A percentile compares a stretch with the other conserved stretches of the same genome.
Conservation (phyloP, 2,113 vertebrate species). For the Prochilodus magdalenae region DNA sequence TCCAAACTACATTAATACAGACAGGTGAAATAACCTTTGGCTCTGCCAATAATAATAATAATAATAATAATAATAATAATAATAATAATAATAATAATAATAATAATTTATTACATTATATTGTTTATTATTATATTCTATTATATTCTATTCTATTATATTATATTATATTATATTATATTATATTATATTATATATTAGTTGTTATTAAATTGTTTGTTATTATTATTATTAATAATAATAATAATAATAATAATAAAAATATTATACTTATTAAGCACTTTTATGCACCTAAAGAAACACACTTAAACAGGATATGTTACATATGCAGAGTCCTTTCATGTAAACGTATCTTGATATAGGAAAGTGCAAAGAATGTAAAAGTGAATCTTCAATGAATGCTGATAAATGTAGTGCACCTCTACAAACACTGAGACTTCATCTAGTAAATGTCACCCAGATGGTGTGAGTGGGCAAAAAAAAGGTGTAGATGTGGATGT, state of each 20-base stretch:
- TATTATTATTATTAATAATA: too few species aligned
- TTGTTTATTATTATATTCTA: too few species aligned
- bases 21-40: not conserved
- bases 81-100: not conserved
- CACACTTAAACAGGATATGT: too few species aligned
- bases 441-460: slow-evolving; percentile 50
- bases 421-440: slow-evolving; percentile 7
- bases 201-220: too few species aligned
- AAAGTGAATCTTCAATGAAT: slow-evolving; percentile 18
- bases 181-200: too few species aligned
- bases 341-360: slow-evolving; percentile 4
- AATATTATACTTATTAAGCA: too few species aligned
- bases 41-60: not conserved
- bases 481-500: slow-evolving; percentile 37
- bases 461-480: slow-evolving; percentile 47
- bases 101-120: not conserved
- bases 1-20: not conserved
- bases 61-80: not conserved
- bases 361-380: not conserved
- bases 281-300: too few species aligned
- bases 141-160: too few species aligned
- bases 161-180: too few species aligned
- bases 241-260: too few species aligned
- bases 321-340: not conserved
- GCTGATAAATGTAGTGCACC: slow-evolving; percentile 12